Conservation (phyloP, 2,113 vertebrate species). For the Pyrgilauda ruficollis region DNA sequence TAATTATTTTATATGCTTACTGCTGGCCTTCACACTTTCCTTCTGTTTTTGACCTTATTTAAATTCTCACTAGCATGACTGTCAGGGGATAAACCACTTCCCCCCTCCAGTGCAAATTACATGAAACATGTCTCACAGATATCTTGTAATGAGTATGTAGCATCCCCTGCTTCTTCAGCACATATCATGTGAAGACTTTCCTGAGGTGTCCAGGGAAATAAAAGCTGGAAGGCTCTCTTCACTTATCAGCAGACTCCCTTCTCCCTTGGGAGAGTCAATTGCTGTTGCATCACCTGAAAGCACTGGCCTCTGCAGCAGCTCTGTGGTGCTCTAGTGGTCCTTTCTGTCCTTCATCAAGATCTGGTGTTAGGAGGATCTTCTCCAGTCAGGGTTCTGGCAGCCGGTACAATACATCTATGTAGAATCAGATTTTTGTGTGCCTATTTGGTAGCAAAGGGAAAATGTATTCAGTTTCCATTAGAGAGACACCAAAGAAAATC, state of each 20-base stretch:
- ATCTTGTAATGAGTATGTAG: neutral
- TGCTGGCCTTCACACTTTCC: accelerated
- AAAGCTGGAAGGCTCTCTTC: neutral
- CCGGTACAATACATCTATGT: neutral
- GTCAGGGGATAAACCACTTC: neutral
- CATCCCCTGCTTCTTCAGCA: neutral
- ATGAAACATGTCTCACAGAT: neutral
- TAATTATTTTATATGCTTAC: neutral
- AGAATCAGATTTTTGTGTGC: neutral
- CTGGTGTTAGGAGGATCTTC: neutral
- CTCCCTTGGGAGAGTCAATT: neutral
- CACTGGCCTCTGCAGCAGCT: neutral
- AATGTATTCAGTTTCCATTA: neutral
- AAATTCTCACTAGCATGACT: neutral
- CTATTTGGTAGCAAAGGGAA: neutral
- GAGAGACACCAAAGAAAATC: neutral
- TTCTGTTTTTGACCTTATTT: neutral
- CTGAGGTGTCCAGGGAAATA: neutral
- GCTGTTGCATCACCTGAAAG: neutral
- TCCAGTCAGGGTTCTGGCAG: neutral
- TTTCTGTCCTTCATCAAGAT: neutral
- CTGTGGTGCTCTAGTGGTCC: neutral
- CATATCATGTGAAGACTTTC: neutral
- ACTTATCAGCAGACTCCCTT: neutral
- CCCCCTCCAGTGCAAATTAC: neutral